Evolutionary conservation across 2,888 invertebrate species (phyloP), one percentile per base, ranked within the genome.

Genomic region (Hylaea fasciaria): DNA sequence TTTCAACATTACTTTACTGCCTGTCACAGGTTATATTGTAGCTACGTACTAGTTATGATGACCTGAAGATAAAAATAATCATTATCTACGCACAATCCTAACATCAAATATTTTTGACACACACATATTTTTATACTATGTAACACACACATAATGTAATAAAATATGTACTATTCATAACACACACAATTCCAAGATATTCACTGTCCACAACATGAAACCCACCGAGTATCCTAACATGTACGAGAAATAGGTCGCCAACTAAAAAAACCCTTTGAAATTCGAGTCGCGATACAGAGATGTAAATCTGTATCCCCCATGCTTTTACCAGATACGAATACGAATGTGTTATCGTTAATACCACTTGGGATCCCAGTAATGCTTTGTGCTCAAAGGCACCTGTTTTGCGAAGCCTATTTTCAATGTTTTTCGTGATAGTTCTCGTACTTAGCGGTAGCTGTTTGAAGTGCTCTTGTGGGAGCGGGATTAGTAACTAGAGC

Each of bases 361-460:
- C 78, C 91, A 86, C 91, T 80, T 82, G 91, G 91, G 91, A 91
- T 83, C 66, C 60, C 66, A 82, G 82, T 89, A 89, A 85, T 87
- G 84, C 89, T 89, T 89, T 89, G 87, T 87, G 80, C 81, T 86
- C 91, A 91, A 91, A 91, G 90, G 87, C 81, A 89, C 85, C 84
- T 86, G 84, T 82, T 88, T 79, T 51, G 44, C 48, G 40, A 56
- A 61, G 59, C 57, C 47, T 63, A 55, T 62, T 62, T 64, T 48
- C 63, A 64, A 64, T 68, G 61, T 64, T 61, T 64, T 64, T 64
- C 57, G 62, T 64, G 50, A 62, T 57, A 59, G 61, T 46, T 54
- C 12, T 41, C 1, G 10, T 10, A 56, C 46, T 45, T 52, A 53
- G 49, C 28, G 43, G 37, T 29, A 7, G 14, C n/a, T 44, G 35